These are phyloP conservation scores for Protobothrops flavoviridis DNA, from an alignment of 2,113 vertebrate genomes.

Conservation along the genomic window DNA sequence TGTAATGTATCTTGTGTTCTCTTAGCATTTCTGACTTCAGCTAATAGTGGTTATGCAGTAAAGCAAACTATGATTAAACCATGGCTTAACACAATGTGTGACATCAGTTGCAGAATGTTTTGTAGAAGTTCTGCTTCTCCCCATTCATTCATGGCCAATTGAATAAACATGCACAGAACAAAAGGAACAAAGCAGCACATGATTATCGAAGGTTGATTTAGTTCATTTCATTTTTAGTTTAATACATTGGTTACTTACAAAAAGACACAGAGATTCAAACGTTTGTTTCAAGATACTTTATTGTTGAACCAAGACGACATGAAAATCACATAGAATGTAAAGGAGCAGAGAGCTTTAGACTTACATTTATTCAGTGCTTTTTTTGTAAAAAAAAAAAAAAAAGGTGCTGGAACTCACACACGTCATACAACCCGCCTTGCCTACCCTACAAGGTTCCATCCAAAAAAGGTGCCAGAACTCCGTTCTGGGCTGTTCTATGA, in stretches of 20 bases:
- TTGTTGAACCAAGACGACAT: slow-evolving; percentile 7
- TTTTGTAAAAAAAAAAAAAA: no score
- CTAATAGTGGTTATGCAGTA: not conserved
- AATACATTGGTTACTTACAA: not conserved
- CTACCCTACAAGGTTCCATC: no score
- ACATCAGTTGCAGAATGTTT: not conserved
- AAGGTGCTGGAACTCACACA: no score
- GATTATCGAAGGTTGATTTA: not conserved
- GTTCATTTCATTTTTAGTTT: not conserved
- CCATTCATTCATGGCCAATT: not conserved
- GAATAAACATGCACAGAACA: not conserved
- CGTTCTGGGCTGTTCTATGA: no score
- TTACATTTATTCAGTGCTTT: not conserved
- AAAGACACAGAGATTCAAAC: not conserved
- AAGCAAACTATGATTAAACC: not conserved
- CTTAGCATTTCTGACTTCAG: not conserved
- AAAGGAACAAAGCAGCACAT: not conserved
- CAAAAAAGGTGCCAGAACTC: no score
- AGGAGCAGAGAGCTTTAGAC: not conserved
- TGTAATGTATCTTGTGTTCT: not conserved
- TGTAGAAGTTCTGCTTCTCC: not conserved
- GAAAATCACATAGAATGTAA: not conserved
- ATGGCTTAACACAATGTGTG: not conserved
- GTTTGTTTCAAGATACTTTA: slow-evolving; percentile 11
- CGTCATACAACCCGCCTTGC: no score